Percentiles rank a stretch among this genome's conserved stretches.
Conservation (phyloP, 2,113 vertebrate genomes). For the Pangasianodon gigas region DNA sequence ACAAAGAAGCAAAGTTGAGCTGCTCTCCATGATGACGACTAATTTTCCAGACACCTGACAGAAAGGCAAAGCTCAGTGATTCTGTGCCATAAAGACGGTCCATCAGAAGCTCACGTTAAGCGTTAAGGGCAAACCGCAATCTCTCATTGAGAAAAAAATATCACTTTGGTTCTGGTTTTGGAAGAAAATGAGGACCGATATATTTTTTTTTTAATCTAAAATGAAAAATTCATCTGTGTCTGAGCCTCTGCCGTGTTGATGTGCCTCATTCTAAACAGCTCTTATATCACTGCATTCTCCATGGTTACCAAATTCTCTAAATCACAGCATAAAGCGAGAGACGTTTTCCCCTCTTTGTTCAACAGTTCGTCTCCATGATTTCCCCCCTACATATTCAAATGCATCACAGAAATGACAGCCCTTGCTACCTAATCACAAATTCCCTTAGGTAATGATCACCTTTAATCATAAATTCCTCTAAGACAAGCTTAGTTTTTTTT, state of each 20-base stretch:
- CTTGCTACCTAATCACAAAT: constrained; percentile 5
- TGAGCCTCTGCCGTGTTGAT: not conserved
- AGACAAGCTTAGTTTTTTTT: constrained; percentile 48
- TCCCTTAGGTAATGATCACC: not conserved
- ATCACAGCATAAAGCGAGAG: constrained; percentile 5
- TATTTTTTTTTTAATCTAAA: not conserved
- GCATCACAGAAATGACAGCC: constrained; percentile 16
- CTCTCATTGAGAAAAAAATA: constrained; percentile 13
- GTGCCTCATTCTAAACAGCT: constrained; percentile 20
- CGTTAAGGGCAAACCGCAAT: not conserved
- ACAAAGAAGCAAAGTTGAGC: constrained; percentile 36
- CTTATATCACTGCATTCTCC: constrained; percentile 42
- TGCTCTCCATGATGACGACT: constrained; percentile 35
- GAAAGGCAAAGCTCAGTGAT: constrained; percentile 28
- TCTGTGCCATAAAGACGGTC: constrained; percentile 3
- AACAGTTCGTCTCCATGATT: constrained; percentile 26
- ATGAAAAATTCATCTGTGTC: constrained; percentile 5
- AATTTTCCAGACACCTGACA: constrained; percentile 26
- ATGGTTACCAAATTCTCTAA: constrained; percentile 45
- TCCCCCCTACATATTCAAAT: constrained; percentile 29
- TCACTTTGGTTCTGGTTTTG: not conserved
- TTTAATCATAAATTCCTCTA: constrained; percentile 1
- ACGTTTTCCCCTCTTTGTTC: constrained; percentile 42
- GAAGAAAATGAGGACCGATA: not conserved
- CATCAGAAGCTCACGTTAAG: not conserved